Conservation (phyloP, 1,140 invertebrate species). For the Aphidius ervi region DNA sequence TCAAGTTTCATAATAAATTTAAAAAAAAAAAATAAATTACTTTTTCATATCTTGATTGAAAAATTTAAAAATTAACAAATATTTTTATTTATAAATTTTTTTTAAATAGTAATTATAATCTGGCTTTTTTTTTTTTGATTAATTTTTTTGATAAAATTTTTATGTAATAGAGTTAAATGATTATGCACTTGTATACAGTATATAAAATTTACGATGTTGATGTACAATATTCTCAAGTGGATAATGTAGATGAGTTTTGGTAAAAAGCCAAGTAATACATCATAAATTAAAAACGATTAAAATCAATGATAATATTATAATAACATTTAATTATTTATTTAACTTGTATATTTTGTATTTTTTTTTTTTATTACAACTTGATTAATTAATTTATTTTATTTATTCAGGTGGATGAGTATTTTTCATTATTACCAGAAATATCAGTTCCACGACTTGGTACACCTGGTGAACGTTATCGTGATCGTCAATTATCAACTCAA, state of each 20-base stretch:
- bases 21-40: no score
- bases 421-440: conserved; percentile 69
- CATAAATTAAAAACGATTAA: background rate
- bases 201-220: conserved; percentile 20
- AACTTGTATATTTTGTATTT: background rate
- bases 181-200: conserved; percentile 14
- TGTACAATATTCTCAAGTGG: conserved; percentile 16
- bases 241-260: conserved; percentile 6
- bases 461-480: conserved; percentile 72
- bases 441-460: conserved; percentile 73
- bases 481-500: conserved; percentile 81
- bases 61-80: no score
- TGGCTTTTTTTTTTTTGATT: no score
- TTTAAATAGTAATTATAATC: no score
- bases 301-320: conserved; percentile 4
- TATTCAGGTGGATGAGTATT: conserved; percentile 60
- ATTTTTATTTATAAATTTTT: no score
- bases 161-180: no score
- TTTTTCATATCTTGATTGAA: no score
- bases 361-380: conserved; percentile 1
- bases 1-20: no score
- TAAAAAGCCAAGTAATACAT: conserved; percentile 16
- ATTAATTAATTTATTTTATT: conserved; percentile 7
- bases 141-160: no score
- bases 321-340: background rate